Base-by-base conservation (phyloP, 1,140 invertebrate species). In the Zaprionus vittiger region DNA sequence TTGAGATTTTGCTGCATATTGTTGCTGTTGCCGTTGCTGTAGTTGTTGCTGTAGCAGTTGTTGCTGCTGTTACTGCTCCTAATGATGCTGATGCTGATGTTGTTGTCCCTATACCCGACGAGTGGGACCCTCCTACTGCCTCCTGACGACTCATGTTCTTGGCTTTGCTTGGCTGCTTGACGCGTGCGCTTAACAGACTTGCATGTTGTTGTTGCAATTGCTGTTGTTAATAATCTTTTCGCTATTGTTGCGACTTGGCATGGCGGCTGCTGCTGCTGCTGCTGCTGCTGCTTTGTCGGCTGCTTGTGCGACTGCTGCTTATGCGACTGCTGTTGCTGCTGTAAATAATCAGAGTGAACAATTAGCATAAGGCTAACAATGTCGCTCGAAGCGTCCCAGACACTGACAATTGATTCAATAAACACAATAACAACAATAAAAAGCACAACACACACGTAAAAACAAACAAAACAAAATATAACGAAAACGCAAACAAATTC, bases 1-100 rank as follows among this genome's bases (percentile, higher is more conserved):
- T 91, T 65, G 89, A 91, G 60, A 91, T 91, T 80, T 90, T 91
- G 76, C 74, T 85, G 66, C 74, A 66, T 64, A 69, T 57, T 61
- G 54, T 56, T 20, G 37, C 44, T 20, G 65, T 52, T 63, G 61
- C 28, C 17, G 72, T 31, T 70, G 70, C 17, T 49, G 59, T 11
- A 49, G 65, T 20, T 54, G 65, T 20, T 80, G 73, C 31, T 34
- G 71, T 31, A 64, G 66, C 2, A 57, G 54, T 49, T 62, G 52
- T 9, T 26, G 56, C 26, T 66, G 64, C 34, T 38, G 20, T 28
- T 64, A 56, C 15, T 47, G 72, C n/a, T 44, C 15, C 6, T 17
- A 15, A 12, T 15, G 38, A 5, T n/a, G 38, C 4, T 41, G 41
- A 11, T 15, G 31, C 5, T n/a, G 52, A 34, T 31, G 49, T 44